Evolutionary conservation across 1,140 invertebrate genomes (phyloP).

Genomic region (Drosophila santomea): DNA sequence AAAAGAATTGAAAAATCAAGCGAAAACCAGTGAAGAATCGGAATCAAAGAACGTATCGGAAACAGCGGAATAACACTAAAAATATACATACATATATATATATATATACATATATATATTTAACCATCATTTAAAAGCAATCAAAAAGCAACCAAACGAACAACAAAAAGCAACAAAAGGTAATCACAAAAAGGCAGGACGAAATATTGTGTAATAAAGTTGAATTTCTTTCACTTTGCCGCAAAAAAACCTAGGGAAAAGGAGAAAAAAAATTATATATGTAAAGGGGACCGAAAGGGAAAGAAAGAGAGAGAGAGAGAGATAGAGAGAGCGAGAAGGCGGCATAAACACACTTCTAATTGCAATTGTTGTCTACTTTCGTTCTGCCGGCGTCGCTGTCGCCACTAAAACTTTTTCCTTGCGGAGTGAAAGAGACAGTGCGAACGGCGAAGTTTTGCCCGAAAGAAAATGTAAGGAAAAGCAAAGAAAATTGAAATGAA

Average conservation of each 20-base stretch:
- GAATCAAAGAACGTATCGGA: conserved; percentile 10
- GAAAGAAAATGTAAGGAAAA: conserved; percentile 6
- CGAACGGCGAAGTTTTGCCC: conserved; percentile 16
- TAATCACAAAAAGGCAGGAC: conserved; percentile 28
- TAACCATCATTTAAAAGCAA: conserved; percentile 43
- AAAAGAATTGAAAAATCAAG: conserved; percentile 21
- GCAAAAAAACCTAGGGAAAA: neutral
- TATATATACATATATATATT: no score
- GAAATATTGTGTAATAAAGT: conserved; percentile 78
- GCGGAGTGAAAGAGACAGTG: conserved; percentile 15
- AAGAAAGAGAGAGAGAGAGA: neutral
- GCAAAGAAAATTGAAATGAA: neutral
- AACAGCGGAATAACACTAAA: conserved; percentile 30
- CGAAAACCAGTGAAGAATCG: conserved; percentile 2
- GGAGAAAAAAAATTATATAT: neutral
- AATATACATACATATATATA: conserved; percentile 3
- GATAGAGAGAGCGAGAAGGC: conserved; percentile 1
- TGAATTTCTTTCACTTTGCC: conserved; percentile 36
- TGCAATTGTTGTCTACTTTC: conserved; percentile 65
- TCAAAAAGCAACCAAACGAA: conserved; percentile 48
- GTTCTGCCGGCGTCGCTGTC: conserved; percentile 18
- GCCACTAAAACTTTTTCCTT: conserved; percentile 22
- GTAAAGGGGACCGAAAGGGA: neutral
- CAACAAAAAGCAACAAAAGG: conserved; percentile 47
- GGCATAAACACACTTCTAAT: conserved; percentile 70